Conservation (phyloP, 2,888 invertebrate genomes). For the Adineta ricciae region DNA sequence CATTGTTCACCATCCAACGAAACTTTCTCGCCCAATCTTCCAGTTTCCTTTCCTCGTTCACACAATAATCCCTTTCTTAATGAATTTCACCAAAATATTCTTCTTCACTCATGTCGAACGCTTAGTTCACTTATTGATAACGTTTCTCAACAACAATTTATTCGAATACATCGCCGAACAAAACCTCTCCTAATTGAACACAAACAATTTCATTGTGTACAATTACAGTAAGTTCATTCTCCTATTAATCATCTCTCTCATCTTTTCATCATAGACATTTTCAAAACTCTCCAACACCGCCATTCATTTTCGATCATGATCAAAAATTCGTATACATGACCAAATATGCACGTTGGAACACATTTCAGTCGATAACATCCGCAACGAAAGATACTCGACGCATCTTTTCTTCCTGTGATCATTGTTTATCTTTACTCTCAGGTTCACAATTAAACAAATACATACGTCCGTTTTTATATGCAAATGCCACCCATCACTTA, state of each 20-base stretch:
- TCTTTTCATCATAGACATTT: not conserved
- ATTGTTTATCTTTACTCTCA: not conserved
- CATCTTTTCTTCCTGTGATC: not conserved
- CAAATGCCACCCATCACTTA: not conserved
- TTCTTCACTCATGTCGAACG: not conserved
- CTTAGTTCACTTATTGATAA: not conserved
- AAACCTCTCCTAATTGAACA: not conserved
- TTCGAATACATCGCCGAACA: not conserved
- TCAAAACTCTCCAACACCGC: not conserved
- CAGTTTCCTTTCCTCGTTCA: not conserved
- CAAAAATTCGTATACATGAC: not conserved
- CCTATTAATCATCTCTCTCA: too few species aligned
- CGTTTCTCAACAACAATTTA: not conserved
- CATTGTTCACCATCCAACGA: not conserved
- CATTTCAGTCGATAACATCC: not conserved
- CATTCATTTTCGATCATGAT: not conserved
- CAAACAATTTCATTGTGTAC: not conserved
- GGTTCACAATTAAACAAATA: not conserved
- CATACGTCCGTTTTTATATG: not conserved
- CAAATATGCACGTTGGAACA: not conserved
- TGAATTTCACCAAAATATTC: constrained; percentile 6
- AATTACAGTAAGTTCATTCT: not conserved
- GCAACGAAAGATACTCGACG: not conserved
- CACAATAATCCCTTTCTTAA: not conserved
- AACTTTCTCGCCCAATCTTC: not conserved